Base-by-base conservation (phyloP, 2,797 vertebrate species). In the Takifugu ocellatus region DNA sequence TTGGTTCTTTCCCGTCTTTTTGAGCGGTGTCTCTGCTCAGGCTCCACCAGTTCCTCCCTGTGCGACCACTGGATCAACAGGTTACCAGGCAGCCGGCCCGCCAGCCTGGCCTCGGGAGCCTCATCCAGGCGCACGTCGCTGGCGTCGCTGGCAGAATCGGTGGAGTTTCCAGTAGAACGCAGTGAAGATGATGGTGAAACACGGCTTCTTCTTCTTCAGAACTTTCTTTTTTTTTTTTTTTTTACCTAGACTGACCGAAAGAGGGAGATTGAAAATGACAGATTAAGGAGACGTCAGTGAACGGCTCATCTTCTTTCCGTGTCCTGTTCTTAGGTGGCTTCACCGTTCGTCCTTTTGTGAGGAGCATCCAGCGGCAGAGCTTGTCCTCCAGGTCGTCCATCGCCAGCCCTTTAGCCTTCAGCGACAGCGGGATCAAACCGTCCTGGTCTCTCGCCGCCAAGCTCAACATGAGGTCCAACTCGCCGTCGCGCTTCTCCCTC, bases 11-110 rank as follows among this genome's bases (percentile, higher is more conserved):
- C 4, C 42, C 49, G 44, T 10, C 2, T 9, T 51, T 24, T n/a
- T 29, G 2, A n/a, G 12, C 21, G 49, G n/a, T 8, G 43, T 17
- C 51, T 39, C 10, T 68, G 4, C 46, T 21, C 84, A 99, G 97
- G 97, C 54, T 99, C 97, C 74, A 99, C 97, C 7, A 99, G 97
- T 82, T 99, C 97, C 0, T 99, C 97, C 0, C 85, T 99, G 68
- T 99, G 96, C 9, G 97, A 99, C 68, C 97, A 99, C 92, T 99
- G 97, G 97, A 83, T 99, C 71, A 99, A 97, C 81, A 91, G 96
- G 16, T 88, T 99, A n/a, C 94, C 95, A 0, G 96, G 96, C 39
- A 99, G 97, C 87, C 91, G 93, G 74, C 95, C 94, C 56, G 94
- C 96, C 71, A 99, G 97, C 54, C 70, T 98, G 17, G 94, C 96